These are phyloP conservation scores for Tetraneura akinire DNA, from an alignment of 1,140 invertebrate genomes.

Conservation along the genomic window DNA sequence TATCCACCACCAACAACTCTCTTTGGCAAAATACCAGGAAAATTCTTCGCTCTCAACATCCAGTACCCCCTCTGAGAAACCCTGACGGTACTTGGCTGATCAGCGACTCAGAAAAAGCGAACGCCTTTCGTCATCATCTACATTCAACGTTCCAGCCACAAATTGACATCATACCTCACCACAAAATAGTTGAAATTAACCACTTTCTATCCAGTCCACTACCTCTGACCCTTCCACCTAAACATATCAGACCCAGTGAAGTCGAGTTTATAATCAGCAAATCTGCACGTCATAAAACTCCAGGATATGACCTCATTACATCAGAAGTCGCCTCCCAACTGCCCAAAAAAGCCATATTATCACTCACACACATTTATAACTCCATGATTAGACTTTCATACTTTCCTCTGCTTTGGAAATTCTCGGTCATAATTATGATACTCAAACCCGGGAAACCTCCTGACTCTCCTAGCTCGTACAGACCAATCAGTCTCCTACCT, in stretches of 20 bases:
- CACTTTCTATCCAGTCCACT: conserved; percentile 15
- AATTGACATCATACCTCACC: not conserved
- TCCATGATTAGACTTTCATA: not conserved
- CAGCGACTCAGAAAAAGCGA: not conserved
- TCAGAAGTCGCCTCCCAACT: not conserved
- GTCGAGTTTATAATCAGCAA: not conserved
- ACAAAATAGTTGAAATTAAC: not conserved
- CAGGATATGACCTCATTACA: not conserved
- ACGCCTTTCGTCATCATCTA: not conserved
- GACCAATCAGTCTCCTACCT: too few relatives aligned
- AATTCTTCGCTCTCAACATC: not conserved
- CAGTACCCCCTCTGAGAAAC: not conserved
- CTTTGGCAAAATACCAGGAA: not conserved
- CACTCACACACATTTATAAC: not conserved
- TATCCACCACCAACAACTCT: not conserved
- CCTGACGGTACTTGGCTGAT: not conserved
- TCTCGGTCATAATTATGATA: not conserved
- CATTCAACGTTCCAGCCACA: conserved; percentile 1
- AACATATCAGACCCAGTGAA: not conserved
- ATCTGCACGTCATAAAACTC: not conserved
- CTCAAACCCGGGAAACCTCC: not conserved
- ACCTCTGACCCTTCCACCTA: not conserved
- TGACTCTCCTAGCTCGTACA: not conserved
- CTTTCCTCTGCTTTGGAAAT: not conserved
- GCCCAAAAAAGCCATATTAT: not conserved